A percentile compares a stretch with the other conserved stretches of the same genome.
Evolutionary conservation across 2,113 vertebrate genomes (phyloP).

Genomic region (Puffinus mauretanicus): DNA sequence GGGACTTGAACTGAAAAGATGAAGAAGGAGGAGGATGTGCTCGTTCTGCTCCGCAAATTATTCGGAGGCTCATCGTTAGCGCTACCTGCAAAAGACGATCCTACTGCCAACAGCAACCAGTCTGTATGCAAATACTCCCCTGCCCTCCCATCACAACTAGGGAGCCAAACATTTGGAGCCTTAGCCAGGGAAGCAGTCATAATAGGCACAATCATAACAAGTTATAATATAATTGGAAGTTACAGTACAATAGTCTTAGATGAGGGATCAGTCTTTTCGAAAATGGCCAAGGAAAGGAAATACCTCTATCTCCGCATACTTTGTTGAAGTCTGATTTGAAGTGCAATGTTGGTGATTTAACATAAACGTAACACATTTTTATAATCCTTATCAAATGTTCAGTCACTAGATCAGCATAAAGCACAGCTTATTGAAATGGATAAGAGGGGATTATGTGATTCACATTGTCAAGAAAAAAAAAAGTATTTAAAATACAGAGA

Average conservation of each 20-base stretch:
- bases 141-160: not conserved
- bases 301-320: not conserved
- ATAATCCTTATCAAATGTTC: conserved; percentile 69
- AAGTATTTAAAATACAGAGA: conserved; percentile 40
- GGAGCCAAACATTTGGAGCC: not conserved
- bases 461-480: conserved; percentile 13
- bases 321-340: conserved; percentile 34
- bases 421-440: conserved; percentile 59
- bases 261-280: not conserved
- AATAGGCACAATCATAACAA: not conserved
- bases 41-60: not conserved
- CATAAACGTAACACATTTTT: conserved; percentile 50
- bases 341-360: conserved; percentile 32
- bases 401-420: conserved; percentile 51
- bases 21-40: not conserved
- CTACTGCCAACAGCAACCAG: not conserved
- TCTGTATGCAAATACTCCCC: not conserved
- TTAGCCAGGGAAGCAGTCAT: not conserved
- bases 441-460: conserved; percentile 55
- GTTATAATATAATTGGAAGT: not conserved
- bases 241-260: not conserved
- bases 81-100: not conserved
- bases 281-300: not conserved
- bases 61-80: rapidly evolving
- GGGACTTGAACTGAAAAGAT: not conserved